Evolutionary conservation across 2,888 invertebrate genomes (phyloP).

Genomic region (Helicoverpa assulta): DNA sequence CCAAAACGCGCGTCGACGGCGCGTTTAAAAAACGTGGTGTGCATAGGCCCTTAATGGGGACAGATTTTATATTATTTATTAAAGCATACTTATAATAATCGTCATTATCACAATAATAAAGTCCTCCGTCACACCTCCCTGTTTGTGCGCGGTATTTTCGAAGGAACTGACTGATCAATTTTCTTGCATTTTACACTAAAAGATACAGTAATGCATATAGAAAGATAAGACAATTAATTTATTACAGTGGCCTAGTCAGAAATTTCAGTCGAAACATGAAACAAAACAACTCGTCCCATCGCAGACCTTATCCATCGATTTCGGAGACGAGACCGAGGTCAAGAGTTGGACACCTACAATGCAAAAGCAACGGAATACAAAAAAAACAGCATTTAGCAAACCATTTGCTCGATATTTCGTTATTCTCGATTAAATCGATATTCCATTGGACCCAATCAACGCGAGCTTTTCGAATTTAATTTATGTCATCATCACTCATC

Average conservation of each 20-base stretch:
- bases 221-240: too few species aligned
- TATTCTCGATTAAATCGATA: constrained; percentile 2
- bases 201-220: too few species aligned
- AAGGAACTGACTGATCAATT: too few species aligned
- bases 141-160: too few species aligned
- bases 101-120: too few species aligned
- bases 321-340: neutral
- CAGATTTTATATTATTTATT: neutral
- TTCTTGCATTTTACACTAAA: too few species aligned
- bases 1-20: too few species aligned
- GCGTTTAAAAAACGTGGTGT: too few species aligned
- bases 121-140: too few species aligned
- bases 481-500: neutral
- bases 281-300: neutral
- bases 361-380: neutral
- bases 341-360: neutral
- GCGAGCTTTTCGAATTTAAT: neutral
- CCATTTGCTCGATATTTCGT: neutral
- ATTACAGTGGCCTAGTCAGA: too few species aligned
- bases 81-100: too few species aligned
- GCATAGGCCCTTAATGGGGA: too few species aligned
- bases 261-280: neutral
- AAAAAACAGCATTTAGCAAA: neutral
- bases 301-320: neutral
- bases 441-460: neutral